Percentiles rank a stretch among this genome's conserved stretches.
phyloP scores from a whole-genome alignment of 2,113 vertebrate species.

The Agelaius phoeniceus region DNA sequence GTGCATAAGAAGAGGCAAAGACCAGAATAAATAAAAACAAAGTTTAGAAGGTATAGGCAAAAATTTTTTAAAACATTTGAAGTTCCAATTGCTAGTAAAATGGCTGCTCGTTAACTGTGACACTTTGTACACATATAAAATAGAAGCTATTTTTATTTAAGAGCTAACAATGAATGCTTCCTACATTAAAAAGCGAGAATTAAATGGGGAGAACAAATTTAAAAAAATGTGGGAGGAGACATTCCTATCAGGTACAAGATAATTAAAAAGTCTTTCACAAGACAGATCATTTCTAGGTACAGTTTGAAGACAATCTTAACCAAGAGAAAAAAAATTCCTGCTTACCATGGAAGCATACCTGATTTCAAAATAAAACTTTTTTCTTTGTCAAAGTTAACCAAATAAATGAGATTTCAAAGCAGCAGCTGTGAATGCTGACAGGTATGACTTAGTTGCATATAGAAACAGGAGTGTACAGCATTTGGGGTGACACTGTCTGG shows the following conservation, averaged over 20 bases:
- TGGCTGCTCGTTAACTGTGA: slow-evolving; percentile 9
- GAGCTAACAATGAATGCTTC: neutral
- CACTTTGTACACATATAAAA: slow-evolving; percentile 13
- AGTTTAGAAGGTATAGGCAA: neutral
- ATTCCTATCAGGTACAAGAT: neutral
- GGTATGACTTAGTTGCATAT: neutral
- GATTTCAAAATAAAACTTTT: neutral
- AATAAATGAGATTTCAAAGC: neutral
- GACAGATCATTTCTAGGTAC: neutral
- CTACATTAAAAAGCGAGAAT: neutral
- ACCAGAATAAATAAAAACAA: neutral
- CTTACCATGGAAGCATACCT: neutral
- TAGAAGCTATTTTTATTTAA: slow-evolving; percentile 50
- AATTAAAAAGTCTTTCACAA: neutral
- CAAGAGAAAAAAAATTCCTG: neutral
- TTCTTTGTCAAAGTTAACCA: neutral
- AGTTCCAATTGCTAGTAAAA: neutral
- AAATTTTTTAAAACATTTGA: neutral
- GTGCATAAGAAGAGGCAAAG: neutral
- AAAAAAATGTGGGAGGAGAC: neutral
- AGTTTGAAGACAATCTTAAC: neutral
- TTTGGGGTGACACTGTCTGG: neutral
- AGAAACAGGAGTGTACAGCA: neutral
- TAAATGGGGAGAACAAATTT: slow-evolving; percentile 2
- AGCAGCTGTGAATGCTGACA: neutral